Evolutionary conservation across 2,888 invertebrate genomes (phyloP), one percentile per base, ranked within the genome.

Genomic region (Brachycybe producta): DNA sequence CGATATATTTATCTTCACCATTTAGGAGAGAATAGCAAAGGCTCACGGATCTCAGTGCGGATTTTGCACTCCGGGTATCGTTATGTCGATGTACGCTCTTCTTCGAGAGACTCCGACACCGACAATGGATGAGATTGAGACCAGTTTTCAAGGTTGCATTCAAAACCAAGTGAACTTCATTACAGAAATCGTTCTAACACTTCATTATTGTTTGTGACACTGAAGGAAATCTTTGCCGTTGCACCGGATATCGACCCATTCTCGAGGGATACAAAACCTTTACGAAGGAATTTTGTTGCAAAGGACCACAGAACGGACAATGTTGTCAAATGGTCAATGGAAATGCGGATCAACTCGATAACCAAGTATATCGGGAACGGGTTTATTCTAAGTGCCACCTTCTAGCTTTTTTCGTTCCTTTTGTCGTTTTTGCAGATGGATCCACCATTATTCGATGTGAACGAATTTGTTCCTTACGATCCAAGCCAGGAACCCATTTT

Each of bases 61-160:
- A 1, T 92, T 88, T 65, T 92, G 91, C 61, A 92, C 92, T 0
- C 92, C 92, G 0, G 94, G 94, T 26, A 88, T 95, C 55, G 86
- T 95, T 0, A 95, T 95, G 94, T 91, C 92, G 1, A 90, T 94
- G 88, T 94, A 92, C 62, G 74, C 88, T 0, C 70, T 94, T 36
- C 68, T 94, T 0, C 71, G 94, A 60, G 82, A 75, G 58, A 76
- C 77, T 36, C 73, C 76, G 0, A 74, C 76, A 60, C 85, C 91
- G 4, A 72, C 75, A 0, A 80, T 84, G 73, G 67, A 75, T 13
- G 80, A 90, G 55, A 69, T 91, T 57, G 87, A 88, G 66, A 73
- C 77, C 5, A 27, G 26, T 26, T 51, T 52, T 19, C 52, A 52
- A 52, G 52, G 52, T 51, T 36, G 21, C 8, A 11, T 11, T 8